Evolutionary conservation across 1,140 invertebrate species (phyloP).

Genomic region (Mizuhopecten yessoensis): DNA sequence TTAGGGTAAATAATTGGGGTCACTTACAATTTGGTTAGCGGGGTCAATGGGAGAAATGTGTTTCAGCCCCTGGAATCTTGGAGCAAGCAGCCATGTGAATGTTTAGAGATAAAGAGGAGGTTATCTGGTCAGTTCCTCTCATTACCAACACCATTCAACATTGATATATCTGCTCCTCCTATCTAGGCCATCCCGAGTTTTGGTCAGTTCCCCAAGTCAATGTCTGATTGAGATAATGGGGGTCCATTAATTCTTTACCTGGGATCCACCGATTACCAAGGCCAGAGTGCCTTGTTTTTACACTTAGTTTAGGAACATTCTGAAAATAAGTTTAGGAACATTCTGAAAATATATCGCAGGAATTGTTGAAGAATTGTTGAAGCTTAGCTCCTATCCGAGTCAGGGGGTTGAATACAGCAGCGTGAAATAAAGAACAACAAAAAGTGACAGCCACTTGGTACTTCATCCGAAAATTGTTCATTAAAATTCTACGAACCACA

Average conservation of each 20-base stretch:
- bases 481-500: conserved; percentile 19
- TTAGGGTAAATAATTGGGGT: neutral
- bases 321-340: too few relatives aligned
- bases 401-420: neutral
- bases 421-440: conserved; percentile 28
- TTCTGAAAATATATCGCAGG: too few relatives aligned
- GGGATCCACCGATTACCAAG: too few relatives aligned
- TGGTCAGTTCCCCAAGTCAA: neutral
- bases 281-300: too few relatives aligned
- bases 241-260: neutral
- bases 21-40: neutral
- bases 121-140: conserved; percentile 6
- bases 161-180: neutral
- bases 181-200: neutral
- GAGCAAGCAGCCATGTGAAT: neutral
- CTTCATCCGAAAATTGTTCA: neutral
- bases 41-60: neutral
- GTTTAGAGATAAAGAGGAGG: neutral
- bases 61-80: neutral
- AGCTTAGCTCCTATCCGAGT: too few relatives aligned
- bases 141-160: neutral
- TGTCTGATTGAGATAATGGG: conserved; percentile 17
- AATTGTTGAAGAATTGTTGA: too few relatives aligned
- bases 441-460: conserved; percentile 14
- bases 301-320: too few relatives aligned